A percentile compares a stretch with the other conserved stretches of the same genome.
These are phyloP conservation scores for Hexactinellida sp. DNA, from an alignment of 37 sponge, comb jelly and placozoan genomes.

Conservation along the genomic window DNA sequence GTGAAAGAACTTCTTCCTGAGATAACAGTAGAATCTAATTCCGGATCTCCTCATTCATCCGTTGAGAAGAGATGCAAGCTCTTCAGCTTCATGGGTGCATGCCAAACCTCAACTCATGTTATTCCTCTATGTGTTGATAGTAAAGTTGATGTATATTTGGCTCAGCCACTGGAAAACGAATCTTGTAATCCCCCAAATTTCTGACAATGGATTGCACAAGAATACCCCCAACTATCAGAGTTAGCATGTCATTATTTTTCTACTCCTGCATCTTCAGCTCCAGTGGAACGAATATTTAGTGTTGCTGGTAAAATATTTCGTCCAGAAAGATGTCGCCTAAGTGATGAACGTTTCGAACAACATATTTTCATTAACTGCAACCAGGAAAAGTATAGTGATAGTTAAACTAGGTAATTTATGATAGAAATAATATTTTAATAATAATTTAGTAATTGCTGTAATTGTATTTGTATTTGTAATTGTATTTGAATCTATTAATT, in stretches of 20 bases:
- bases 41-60: neutral
- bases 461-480: neutral
- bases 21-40: neutral
- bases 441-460: neutral
- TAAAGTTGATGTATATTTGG: neutral
- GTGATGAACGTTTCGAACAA: too few species aligned
- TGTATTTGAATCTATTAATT: too few species aligned
- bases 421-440: neutral
- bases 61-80: neutral
- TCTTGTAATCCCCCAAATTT: constrained; percentile 6
- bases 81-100: neutral
- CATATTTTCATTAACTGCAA: too few species aligned
- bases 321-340: too few species aligned
- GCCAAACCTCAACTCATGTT: neutral
- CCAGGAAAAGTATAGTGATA: too few species aligned
- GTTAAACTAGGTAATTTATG: too few species aligned
- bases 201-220: neutral
- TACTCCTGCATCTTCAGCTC: constrained; percentile 5
- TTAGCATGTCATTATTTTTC: neutral
- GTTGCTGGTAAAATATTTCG: too few species aligned
- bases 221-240: neutral
- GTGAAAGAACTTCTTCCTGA: neutral
- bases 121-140: neutral
- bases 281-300: too few species aligned
- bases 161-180: neutral